A percentile compares a stretch with the other conserved stretches of the same genome.
Conservation (phyloP, 2,888 invertebrate species). For the Pammene fasciana region DNA sequence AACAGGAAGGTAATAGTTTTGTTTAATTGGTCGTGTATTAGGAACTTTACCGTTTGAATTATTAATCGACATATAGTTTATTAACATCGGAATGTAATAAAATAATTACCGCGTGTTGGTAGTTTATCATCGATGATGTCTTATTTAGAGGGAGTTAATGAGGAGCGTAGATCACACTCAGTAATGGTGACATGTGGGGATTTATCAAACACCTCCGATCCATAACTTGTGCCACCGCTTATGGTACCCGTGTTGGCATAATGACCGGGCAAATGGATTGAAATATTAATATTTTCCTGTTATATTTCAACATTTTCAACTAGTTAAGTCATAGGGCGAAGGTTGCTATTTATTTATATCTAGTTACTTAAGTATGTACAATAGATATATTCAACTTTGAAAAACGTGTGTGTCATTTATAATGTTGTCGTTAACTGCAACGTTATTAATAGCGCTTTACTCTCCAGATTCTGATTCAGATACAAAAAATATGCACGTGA, state of each 20-base stretch:
- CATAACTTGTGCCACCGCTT: conserved; percentile 76
- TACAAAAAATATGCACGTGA: conserved; percentile 21
- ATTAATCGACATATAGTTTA: conserved; percentile 67
- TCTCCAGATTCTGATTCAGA: conserved; percentile 1
- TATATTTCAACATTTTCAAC: conserved; percentile 31
- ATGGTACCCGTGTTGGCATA: conserved; percentile 79
- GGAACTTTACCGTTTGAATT: conserved; percentile 56
- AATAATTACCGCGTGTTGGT: conserved; percentile 70
- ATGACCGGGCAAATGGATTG: conserved; percentile 71
- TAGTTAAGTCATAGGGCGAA: conserved; percentile 37
- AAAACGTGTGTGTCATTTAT: conserved; percentile 7
- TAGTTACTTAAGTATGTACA: conserved; percentile 17
- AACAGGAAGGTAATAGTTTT: conserved; percentile 30
- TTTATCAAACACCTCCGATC: conserved; percentile 80
- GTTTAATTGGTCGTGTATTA: conserved; percentile 41
- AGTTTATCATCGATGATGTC: conserved; percentile 77
- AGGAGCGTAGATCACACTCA: conserved; percentile 78
- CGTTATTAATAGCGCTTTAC: not conserved
- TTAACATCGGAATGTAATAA: conserved; percentile 76
- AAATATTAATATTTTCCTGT: conserved; percentile 52
- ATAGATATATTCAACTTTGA: not conserved
- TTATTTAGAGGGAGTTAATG: conserved; percentile 80
- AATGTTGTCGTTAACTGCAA: conserved; percentile 1
- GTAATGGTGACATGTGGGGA: conserved; percentile 76
- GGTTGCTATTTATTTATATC: conserved; percentile 36